Base-by-base conservation (phyloP, 2,888 invertebrate genomes). In the Ennomos erosarius region DNA sequence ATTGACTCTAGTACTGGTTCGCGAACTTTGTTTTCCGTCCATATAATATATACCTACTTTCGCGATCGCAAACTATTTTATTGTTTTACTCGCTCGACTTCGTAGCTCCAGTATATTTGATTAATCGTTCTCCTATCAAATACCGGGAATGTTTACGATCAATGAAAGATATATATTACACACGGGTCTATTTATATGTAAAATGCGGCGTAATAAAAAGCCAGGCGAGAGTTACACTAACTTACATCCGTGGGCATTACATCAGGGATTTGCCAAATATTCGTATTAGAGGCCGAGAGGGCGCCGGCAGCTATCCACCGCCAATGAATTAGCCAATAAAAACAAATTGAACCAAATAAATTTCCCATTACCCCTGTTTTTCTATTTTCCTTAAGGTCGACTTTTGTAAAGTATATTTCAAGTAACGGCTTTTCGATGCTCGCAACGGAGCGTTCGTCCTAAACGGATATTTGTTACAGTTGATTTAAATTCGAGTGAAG, bases 261-360 rank as follows among this genome's bases (percentile, higher is more conserved):
- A 75, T 85, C 78, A 78, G 78, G 85, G 85, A 84, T 88, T 84
- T 81, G 75, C 70, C 77, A 78, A 84, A 84, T 80, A 82, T 82
- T 70, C 81, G 74, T 69, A 67, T 69, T 57, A 64, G 64, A 73
- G 64, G 71, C 71, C 68, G 66, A 75, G 67, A 69, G 77, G 51
- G 59, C 50, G 55, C 74, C 74, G 72, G 73, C 75, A 75, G 75
- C 77, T 67, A 81, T 81, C 83, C 79, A 79, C 81, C 79, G 81
- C 81, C 88, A 85, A 88, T 86, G 88, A 89, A 90, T 90, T 89
- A 89, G 86, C 86, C 85, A 86, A 90, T 90, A 90, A 90, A 90
- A 87, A 81, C 85, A 88, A 89, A 90, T 90, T 89, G 90, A 84
- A 85, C 79, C 80, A 84, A 88, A 89, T 90, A 90, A 90, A 90